Conservation (phyloP, 2,113 vertebrate species). For the Elgaria multicarinata region DNA sequence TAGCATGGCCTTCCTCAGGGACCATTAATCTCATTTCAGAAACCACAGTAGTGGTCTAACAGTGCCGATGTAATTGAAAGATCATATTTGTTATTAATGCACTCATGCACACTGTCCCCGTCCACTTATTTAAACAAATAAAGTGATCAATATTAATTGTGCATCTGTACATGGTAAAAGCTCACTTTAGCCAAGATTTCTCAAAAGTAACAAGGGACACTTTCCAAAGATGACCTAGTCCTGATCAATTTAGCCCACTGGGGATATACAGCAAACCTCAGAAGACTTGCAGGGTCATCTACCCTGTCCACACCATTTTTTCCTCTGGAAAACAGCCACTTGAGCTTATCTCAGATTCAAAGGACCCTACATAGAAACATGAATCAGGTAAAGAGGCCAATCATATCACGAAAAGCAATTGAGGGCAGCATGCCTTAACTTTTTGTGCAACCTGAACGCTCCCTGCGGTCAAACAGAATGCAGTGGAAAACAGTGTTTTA, state of each 20-base stretch:
- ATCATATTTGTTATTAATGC: constrained; percentile 38
- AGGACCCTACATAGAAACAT: rapidly evolving
- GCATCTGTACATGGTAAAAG: neutral
- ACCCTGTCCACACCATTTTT: neutral
- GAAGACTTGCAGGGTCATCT: neutral
- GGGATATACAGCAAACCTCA: neutral
- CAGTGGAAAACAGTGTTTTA: neutral
- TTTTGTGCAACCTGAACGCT: neutral
- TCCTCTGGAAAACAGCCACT: neutral
- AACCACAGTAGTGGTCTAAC: constrained; percentile 3
- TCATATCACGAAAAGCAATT: neutral
- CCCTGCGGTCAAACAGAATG: neutral
- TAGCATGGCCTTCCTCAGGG: neutral
- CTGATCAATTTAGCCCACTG: constrained; percentile 6
- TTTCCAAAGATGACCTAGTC: constrained; percentile 1
- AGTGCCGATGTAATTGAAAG: constrained; percentile 20
- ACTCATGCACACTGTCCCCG: neutral
- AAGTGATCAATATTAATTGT: constrained; percentile 37
- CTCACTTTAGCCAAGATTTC: neutral
- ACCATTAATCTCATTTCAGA: constrained; percentile 17
- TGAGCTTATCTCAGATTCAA: neutral
- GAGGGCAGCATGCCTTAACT: neutral
- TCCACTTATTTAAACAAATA: constrained; percentile 23
- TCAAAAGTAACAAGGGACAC: constrained; percentile 19
- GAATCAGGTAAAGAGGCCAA: neutral